These are phyloP conservation scores for Ptilodon capucinus DNA, from an alignment of 2,888 invertebrate species.

Conservation along the genomic window DNA sequence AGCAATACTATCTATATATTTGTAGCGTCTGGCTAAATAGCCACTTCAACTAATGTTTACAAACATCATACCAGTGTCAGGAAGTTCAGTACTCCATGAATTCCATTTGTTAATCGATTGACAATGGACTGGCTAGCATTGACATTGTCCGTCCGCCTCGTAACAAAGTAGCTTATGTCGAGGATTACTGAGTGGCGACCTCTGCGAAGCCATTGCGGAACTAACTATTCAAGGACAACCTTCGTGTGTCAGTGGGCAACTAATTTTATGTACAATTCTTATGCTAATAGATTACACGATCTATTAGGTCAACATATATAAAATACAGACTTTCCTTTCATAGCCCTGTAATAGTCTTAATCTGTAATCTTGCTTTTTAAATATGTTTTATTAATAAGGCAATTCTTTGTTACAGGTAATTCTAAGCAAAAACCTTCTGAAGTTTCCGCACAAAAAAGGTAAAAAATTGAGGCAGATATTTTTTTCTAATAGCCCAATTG, in stretches of 20 bases:
- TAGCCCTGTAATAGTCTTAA: too few species aligned
- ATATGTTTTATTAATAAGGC: neutral
- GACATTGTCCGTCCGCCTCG: neutral
- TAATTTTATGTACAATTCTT: neutral
- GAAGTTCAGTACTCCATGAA: too few species aligned
- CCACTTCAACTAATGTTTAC: too few species aligned
- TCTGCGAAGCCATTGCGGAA: neutral
- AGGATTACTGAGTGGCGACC: neutral
- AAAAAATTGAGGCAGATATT: neutral
- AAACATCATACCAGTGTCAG: too few species aligned
- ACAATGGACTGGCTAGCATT: neutral
- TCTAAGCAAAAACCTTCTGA: neutral
- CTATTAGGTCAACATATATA: too few species aligned
- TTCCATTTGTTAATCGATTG: neutral
- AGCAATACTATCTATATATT: too few species aligned
- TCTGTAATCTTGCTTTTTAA: neutral
- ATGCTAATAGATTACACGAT: too few species aligned
- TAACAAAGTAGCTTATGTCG: neutral
- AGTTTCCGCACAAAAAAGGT: neutral
- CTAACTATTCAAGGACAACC: conserved; percentile 16
- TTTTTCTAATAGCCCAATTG: neutral
- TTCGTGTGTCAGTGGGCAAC: neutral
- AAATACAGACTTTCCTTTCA: too few species aligned
- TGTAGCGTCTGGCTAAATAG: too few species aligned
- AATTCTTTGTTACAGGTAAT: neutral